Percentiles rank a stretch among this genome's conserved stretches.
These are phyloP conservation scores for Phainopepla nitens DNA, from an alignment of 2,113 vertebrate species.

Conservation along the genomic window DNA sequence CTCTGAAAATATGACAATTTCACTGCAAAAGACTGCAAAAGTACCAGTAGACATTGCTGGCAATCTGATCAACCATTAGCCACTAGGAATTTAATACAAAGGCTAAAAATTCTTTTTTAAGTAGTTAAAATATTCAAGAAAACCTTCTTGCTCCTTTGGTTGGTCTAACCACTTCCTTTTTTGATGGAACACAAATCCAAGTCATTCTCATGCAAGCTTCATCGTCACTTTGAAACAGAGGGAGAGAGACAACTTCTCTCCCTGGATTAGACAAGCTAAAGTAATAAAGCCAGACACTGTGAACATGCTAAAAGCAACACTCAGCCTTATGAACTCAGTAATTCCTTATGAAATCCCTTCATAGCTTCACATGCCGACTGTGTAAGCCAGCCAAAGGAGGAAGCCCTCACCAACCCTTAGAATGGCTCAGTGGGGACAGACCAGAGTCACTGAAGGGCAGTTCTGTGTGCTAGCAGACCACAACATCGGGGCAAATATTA, in stretches of 20 bases:
- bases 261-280: not conserved
- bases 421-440: not conserved
- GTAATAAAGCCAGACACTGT: not conserved
- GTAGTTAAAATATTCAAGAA: not conserved
- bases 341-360: not conserved
- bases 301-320: not conserved
- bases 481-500: rapidly evolving
- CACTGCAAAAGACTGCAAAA: not conserved
- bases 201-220: not conserved
- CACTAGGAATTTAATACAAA: not conserved
- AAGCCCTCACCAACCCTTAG: not conserved
- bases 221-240: not conserved
- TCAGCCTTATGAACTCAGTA: not conserved
- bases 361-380: not conserved
- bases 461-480: not conserved
- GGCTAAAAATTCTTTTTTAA: not conserved
- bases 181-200: not conserved
- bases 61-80: not conserved
- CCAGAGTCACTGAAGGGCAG: not conserved
- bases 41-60: not conserved
- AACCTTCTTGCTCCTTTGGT: not conserved
- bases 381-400: not conserved
- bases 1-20: not conserved
- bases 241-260: not conserved
- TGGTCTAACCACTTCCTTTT: not conserved